Conservation (phyloP, 2,888 invertebrate species). For the Orchesellides sinensis region DNA sequence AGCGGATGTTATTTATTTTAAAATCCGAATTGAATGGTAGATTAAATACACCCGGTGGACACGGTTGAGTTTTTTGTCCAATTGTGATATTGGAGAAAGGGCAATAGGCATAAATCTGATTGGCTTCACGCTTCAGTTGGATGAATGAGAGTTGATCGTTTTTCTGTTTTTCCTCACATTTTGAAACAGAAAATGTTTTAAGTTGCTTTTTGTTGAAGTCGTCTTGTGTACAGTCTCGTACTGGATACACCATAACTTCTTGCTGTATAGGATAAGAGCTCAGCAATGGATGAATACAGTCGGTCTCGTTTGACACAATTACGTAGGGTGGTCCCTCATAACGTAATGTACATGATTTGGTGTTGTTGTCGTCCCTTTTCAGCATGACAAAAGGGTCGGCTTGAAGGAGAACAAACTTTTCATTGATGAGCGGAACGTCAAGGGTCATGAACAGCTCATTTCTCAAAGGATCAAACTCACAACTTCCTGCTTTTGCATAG, state of each 20-base stretch:
- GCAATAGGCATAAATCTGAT: constrained; percentile 2
- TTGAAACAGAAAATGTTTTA: background rate
- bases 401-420: background rate
- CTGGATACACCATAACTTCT: constrained; percentile 5
- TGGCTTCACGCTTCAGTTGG: constrained; percentile 11
- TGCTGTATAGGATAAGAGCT: background rate
- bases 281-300: constrained; percentile 3
- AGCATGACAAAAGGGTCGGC: constrained; percentile 21
- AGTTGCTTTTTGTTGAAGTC: background rate
- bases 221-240: background rate
- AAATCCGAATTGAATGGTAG: constrained; percentile 22
- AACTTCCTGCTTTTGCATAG: background rate
- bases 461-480: constrained; percentile 4
- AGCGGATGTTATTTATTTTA: constrained; percentile 12
- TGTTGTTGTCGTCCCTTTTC: background rate
- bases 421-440: constrained; percentile 16
- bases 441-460: background rate
- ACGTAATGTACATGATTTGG: background rate
- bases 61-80: background rate
- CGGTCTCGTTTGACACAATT: background rate
- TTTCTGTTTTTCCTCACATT: background rate
- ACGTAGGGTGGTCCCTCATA: background rate
- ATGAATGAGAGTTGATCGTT: constrained; percentile 5
- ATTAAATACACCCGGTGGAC: background rate
- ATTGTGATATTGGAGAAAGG: constrained; percentile 11